These are phyloP conservation scores for Morinoia aosen DNA, from an alignment of 2,888 invertebrate species.

Conservation along the genomic window DNA sequence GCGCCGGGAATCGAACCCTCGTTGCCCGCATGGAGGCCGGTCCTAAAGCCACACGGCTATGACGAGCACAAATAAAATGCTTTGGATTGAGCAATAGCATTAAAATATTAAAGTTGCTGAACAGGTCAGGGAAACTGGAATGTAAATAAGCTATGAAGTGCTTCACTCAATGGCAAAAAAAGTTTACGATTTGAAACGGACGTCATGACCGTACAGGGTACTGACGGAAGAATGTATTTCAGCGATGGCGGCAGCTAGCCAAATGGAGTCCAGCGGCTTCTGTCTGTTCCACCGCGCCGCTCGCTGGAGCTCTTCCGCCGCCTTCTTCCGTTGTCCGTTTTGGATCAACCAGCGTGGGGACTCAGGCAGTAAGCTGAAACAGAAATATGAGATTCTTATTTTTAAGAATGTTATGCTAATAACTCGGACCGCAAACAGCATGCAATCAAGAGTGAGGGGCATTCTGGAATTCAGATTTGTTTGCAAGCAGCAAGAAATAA, in stretches of 20 bases:
- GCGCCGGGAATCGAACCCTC: no score
- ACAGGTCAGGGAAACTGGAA: no score
- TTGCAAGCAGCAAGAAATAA: no score
- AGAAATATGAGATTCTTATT: background rate
- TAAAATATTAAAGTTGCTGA: background rate
- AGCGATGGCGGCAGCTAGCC: constrained; percentile 57
- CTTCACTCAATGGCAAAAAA: background rate
- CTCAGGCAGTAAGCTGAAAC: constrained; percentile 62
- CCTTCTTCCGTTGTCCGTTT: constrained; percentile 54
- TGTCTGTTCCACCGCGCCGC: constrained; percentile 62
- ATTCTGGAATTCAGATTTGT: no score
- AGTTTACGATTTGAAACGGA: background rate
- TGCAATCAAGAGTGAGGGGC: no score
- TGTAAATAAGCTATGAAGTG: background rate
- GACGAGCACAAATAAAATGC: background rate
- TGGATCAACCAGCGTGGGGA: constrained; percentile 66
- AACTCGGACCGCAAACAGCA: no score
- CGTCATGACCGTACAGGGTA: background rate
- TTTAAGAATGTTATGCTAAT: background rate
- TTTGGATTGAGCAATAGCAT: background rate
- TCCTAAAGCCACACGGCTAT: no score
- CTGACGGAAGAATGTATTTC: constrained; percentile 58
- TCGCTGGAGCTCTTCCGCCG: constrained; percentile 43
- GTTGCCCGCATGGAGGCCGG: no score
- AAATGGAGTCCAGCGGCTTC: constrained; percentile 58